These are phyloP conservation scores for Ranitomeya imitator DNA, from an alignment of 2,113 vertebrate species.

Conservation along the genomic window DNA sequence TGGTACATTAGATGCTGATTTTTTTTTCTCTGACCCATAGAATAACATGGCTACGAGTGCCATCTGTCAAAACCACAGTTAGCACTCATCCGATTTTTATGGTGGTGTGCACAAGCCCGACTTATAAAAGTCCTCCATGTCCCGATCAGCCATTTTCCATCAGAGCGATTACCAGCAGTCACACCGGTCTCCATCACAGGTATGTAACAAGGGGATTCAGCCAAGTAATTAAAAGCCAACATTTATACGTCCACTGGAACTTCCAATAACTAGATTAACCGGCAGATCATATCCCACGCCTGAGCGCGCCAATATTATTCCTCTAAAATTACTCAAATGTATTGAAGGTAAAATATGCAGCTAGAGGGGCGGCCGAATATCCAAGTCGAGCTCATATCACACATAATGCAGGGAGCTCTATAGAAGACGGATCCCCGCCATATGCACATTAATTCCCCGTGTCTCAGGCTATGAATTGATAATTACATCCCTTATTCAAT, in stretches of 20 bases:
- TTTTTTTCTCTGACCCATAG: too few relatives aligned
- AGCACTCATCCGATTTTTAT: too few relatives aligned
- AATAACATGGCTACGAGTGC: too few relatives aligned
- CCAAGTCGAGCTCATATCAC: not conserved
- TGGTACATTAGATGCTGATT: too few relatives aligned
- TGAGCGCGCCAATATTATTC: not conserved
- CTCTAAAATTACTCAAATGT: constrained; percentile 17
- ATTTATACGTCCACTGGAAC: constrained; percentile 7
- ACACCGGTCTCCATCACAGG: not conserved
- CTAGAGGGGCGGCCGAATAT: not conserved
- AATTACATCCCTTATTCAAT: constrained; percentile 69
- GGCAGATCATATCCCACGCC: not conserved
- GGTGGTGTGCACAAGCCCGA: too few relatives aligned
- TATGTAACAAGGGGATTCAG: not conserved
- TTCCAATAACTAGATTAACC: constrained; percentile 14
- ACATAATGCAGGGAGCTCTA: not conserved
- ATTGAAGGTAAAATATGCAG: constrained; percentile 7
- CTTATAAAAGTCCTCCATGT: not conserved
- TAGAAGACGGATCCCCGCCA: not conserved
- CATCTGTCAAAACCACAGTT: too few relatives aligned
- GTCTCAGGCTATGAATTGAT: constrained; percentile 85
- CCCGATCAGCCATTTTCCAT: not conserved
- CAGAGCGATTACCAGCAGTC: not conserved
- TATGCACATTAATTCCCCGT: constrained; percentile 70
- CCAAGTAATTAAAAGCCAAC: not conserved